A percentile compares a stretch with the other conserved stretches of the same genome.
Evolutionary conservation across 2,797 vertebrate species (phyloP).

Genomic region (Heterohyrax brucei): DNA sequence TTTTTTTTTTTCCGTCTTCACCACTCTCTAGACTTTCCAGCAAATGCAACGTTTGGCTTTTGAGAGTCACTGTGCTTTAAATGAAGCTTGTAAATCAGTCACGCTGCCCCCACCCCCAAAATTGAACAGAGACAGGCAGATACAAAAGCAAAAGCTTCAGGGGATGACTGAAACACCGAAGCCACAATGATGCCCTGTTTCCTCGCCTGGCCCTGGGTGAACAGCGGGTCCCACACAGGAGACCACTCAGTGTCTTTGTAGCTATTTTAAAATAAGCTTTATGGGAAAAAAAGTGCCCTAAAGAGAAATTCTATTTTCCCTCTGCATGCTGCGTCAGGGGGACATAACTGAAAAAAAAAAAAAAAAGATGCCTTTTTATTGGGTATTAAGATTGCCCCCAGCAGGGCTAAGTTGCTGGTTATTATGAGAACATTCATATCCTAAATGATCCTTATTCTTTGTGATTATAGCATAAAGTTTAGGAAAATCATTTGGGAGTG

Average conservation of each 20-base stretch:
- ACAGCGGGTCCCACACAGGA: not conserved
- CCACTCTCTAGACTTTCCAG: not conserved
- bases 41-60: not conserved
- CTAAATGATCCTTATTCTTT: not conserved
- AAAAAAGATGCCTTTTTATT: fast-evolving
- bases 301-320: too few species aligned
- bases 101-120: fast-evolving
- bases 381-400: not conserved
- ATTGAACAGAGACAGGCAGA: not conserved
- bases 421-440: fast-evolving
- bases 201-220: too few species aligned
- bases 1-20: not conserved
- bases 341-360: fast-evolving
- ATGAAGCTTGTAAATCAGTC: not conserved
- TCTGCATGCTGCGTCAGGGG: fast-evolving
- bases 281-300: not conserved
- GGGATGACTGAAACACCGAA: too few species aligned
- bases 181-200: fast-evolving
- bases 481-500: not conserved
- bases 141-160: not conserved
- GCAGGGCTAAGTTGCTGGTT: not conserved
- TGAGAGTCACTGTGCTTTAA: not conserved
- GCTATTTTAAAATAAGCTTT: not conserved
- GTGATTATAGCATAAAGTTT: fast-evolving
- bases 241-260: fast-evolving